Conservation (phyloP, 2,797 vertebrate species). For the Synanceia verrucosa region DNA sequence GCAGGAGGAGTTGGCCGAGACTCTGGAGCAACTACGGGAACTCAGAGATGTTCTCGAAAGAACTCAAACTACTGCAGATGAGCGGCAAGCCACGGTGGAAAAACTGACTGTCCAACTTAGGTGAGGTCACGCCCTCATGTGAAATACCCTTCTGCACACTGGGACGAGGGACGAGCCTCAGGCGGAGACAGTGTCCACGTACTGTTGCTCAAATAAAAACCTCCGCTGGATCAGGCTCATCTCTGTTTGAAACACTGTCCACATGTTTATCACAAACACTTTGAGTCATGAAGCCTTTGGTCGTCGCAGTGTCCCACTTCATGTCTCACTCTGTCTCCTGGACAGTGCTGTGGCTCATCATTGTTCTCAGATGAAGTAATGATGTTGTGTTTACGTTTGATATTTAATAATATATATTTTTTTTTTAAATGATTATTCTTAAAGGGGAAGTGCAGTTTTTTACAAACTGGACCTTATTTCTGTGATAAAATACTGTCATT, state of each 20-base stretch:
- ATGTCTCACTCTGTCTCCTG: background rate
- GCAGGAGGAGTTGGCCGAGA: slow-evolving; percentile 80
- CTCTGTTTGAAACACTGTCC: slow-evolving; percentile 7
- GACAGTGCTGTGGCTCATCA: background rate
- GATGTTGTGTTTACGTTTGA: background rate
- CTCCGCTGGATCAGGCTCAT: background rate
- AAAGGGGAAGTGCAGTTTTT: too few species aligned
- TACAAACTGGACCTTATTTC: too few species aligned
- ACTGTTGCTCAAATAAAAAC: background rate
- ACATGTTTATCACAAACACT: slow-evolving; percentile 6
- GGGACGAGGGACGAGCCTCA: background rate
- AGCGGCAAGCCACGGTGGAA: slow-evolving; percentile 81
- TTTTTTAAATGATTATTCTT: background rate
- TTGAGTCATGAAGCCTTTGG: background rate
- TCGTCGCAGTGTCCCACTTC: background rate
- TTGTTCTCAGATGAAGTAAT: background rate
- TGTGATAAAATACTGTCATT: too few species aligned
- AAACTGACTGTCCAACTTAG: slow-evolving; percentile 87
- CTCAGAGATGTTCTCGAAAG: slow-evolving; percentile 84
- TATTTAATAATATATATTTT: slow-evolving; percentile 1
- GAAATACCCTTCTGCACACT: slow-evolving; percentile 21
- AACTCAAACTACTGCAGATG: slow-evolving; percentile 85
- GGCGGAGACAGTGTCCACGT: background rate
- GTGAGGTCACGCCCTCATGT: slow-evolving; percentile 75
- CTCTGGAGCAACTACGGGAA: slow-evolving; percentile 83